Evolutionary conservation across 2,797 vertebrate species (phyloP).

Genomic region (Allobates femoralis): DNA sequence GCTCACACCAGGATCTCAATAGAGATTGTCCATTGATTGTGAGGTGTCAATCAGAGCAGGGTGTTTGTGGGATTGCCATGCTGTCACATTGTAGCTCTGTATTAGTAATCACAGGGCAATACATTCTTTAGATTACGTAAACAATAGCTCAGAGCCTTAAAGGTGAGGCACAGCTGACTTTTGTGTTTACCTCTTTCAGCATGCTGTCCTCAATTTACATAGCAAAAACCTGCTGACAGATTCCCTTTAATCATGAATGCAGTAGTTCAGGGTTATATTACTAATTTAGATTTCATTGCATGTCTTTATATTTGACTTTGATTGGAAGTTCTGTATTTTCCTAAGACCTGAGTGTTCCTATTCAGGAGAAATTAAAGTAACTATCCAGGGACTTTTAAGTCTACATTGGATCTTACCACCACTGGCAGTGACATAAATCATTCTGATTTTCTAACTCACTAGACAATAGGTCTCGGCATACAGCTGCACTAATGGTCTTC

Average conservation of each 20-base stretch:
- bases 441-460: slow-evolving; percentile 42
- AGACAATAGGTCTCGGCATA: slow-evolving; percentile 49
- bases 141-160: too few species aligned
- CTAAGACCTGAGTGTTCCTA: slow-evolving; percentile 27
- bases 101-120: too few species aligned
- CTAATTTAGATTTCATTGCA: neutral
- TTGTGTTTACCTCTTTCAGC: too few species aligned
- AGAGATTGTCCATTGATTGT: too few species aligned
- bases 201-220: too few species aligned
- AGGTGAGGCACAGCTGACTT: too few species aligned
- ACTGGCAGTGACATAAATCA: slow-evolving; percentile 54
- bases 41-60: too few species aligned
- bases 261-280: neutral
- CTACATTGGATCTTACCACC: slow-evolving; percentile 40
- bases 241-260: neutral
- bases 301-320: slow-evolving; percentile 50
- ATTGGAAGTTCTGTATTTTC: slow-evolving; percentile 43
- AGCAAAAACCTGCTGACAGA: too few species aligned
- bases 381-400: slow-evolving; percentile 41
- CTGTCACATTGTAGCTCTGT: too few species aligned
- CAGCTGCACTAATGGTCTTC: slow-evolving; percentile 49
- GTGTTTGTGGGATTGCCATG: too few species aligned
- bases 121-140: too few species aligned
- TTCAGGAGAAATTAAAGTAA: slow-evolving; percentile 49
- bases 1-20: too few species aligned